phyloP scores from a whole-genome alignment of 2,888 invertebrate genomes.

The Drosophila prostipennis region DNA sequence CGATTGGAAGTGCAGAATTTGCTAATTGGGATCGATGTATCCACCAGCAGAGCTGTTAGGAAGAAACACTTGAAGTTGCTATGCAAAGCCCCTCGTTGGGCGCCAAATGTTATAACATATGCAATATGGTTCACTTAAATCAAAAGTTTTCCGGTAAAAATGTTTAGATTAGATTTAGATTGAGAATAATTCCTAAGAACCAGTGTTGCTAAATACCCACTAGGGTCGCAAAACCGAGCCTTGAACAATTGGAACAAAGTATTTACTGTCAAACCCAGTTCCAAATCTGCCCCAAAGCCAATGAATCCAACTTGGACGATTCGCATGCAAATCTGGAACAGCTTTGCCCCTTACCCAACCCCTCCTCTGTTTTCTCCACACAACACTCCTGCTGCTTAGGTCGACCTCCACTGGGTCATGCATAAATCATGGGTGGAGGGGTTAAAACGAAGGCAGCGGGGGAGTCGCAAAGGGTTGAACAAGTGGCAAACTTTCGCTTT shows the following conservation, averaged over 20 bases:
- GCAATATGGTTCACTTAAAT: too few species aligned
- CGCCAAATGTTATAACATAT: too few species aligned
- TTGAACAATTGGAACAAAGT: conserved; percentile 21
- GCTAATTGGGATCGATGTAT: neutral
- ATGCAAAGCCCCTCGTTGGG: too few species aligned
- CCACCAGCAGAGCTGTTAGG: neutral
- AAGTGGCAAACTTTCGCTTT: conserved; percentile 74
- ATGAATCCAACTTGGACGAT: conserved; percentile 47
- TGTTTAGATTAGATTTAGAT: too few species aligned
- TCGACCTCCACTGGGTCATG: conserved; percentile 47
- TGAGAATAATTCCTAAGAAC: too few species aligned
- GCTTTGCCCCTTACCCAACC: conserved; percentile 18
- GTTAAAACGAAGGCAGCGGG: conserved; percentile 6
- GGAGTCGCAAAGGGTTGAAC: conserved; percentile 63
- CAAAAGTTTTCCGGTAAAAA: too few species aligned
- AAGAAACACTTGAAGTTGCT: too few species aligned
- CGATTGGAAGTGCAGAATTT: neutral
- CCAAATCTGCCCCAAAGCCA: conserved; percentile 33
- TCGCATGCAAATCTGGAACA: conserved; percentile 65
- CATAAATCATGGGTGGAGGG: conserved; percentile 64
- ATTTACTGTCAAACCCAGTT: conserved; percentile 26
- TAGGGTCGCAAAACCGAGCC: neutral
- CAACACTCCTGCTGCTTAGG: neutral
- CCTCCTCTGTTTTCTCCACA: neutral
- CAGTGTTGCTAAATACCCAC: too few species aligned